Base-by-base conservation (phyloP, 2,113 vertebrate species). In the Artemisiospiza belli region DNA sequence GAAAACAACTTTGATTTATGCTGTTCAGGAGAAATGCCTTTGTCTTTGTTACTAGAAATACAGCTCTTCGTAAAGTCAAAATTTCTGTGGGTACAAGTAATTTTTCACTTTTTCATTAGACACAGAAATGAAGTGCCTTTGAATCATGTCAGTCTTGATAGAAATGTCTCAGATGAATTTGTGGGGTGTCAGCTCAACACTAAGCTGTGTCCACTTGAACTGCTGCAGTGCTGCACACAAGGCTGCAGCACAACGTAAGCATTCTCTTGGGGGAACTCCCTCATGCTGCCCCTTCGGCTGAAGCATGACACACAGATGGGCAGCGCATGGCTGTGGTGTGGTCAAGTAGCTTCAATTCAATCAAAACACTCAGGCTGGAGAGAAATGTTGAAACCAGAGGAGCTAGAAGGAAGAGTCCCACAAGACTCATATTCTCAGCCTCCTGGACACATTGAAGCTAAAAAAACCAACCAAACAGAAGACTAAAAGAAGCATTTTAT, bases 51-150 rank as follows among this genome's bases (percentile, higher is more conserved):
- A 93, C 35, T 61, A 44, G 70, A 87, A 94, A 72, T 59, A 44
- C 61, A 74, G 69, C 58, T 92, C 58, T 87, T 90, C 2, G 1
- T 61, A 74, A 73, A 93, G 59, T 67, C 68, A 77, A 81, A 86
- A 74, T 92, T 90, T 88, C 88, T 63, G 46, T 61, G 74, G 57
- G 44, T 43, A 52, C 31, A 76, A 86, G 89, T 69, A 82, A 93
- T 95, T 83, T 88, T 93, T 95, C 92, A 95, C 37, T 95, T 96
- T 96, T 95, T 83, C 88, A 92, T 94, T 93, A 94, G 72, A 73
- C 54, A 80, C 31, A 76, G 67, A 92, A 96, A 87, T 61, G 69
- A 87, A 92, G 82, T 43, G 58, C 37, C 83, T 93, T 77, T 86
- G 55, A 95, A 92, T 93, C 83, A 86, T 19, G 44, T 80, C 62